Base-by-base conservation (phyloP, 2,888 invertebrate species). In the Amblyjoppa proteus region DNA sequence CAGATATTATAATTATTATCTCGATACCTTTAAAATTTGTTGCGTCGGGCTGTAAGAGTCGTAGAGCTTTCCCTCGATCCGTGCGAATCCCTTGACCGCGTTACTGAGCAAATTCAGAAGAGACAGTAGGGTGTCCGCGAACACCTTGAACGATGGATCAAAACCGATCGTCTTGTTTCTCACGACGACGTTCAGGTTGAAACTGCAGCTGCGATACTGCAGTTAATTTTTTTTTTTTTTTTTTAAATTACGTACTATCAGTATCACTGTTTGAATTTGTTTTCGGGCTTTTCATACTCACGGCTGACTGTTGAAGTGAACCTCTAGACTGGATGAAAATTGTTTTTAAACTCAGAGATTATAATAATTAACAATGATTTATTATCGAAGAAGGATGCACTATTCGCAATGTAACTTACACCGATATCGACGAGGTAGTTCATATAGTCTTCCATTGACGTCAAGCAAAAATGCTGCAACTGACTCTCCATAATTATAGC, bases 401-500 rank as follows among this genome's bases (percentile, higher is more conserved):
- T 61, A 58, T 61, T 34, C 16, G 16, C 28, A 13, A 28, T 58
- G 53, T 64, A 66, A 91, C 94, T 92, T 95, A 98, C 98, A 92
- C 96, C 96, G 88, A 97, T 96, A 92, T 97, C 97, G 88, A 96
- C 95, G 51, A 99, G 95, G 88, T 97, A 97, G 73, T 97, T 95
- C 0, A 97, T 96, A 92, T 96, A 98, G 87, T 97, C 97, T 71
- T 96, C 95, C 90, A 98, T 95, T 4, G 98, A 98, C 89, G 96
- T 96, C 61, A 98, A 94, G 88, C 97, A 97, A 49, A 98, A 94
- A 31, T 96, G 96, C 93, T 98, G 98, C 81, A 99, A 94, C 90
- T 98, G 97, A 89, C 96, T 96, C 0, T 98, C 97, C 99, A 99
- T 99, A 58, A 98, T 95, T 41, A 97, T 96, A 0, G 97, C 97